Evolutionary conservation across 2,888 invertebrate species (phyloP).

Genomic region (Tetragonula carbonaria): DNA sequence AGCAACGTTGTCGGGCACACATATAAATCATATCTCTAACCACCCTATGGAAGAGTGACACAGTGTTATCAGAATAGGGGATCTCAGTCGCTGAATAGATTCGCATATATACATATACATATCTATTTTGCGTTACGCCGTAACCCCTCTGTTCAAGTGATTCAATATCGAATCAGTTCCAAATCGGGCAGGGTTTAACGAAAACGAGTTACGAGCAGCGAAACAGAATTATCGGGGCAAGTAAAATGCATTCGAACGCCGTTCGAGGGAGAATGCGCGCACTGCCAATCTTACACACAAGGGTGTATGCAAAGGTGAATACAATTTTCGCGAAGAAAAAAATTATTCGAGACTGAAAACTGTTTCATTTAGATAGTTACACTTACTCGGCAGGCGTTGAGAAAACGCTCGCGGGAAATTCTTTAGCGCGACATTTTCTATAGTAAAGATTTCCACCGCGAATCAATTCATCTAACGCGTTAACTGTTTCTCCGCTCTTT

Average conservation of each 20-base stretch:
- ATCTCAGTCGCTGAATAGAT: conserved; percentile 62
- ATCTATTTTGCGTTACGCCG: conserved; percentile 60
- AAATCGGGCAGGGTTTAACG: conserved; percentile 41
- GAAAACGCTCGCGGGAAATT: conserved; percentile 19
- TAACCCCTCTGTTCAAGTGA: conserved; percentile 51
- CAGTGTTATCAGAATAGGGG: conserved; percentile 59
- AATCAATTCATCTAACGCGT: conserved; percentile 32
- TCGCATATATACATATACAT: conserved; percentile 63
- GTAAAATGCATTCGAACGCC: conserved; percentile 11
- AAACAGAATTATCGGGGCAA: conserved; percentile 39
- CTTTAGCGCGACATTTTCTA: conserved; percentile 13
- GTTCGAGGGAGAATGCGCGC: neutral
- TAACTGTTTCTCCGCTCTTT: neutral
- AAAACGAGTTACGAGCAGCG: conserved; percentile 55
- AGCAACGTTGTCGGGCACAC: conserved; percentile 19
- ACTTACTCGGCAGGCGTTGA: neutral
- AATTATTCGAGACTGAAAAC: neutral
- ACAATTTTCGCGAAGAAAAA: neutral
- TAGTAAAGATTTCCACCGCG: conserved; percentile 21
- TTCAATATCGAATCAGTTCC: conserved; percentile 59
- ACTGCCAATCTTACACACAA: neutral
- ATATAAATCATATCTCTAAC: conserved; percentile 48
- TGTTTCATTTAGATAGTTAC: neutral
- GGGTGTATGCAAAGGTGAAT: neutral
- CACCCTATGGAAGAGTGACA: conserved; percentile 48